Base-by-base conservation (phyloP, 2,113 vertebrate genomes). In the Choloepus hoffmanni region DNA sequence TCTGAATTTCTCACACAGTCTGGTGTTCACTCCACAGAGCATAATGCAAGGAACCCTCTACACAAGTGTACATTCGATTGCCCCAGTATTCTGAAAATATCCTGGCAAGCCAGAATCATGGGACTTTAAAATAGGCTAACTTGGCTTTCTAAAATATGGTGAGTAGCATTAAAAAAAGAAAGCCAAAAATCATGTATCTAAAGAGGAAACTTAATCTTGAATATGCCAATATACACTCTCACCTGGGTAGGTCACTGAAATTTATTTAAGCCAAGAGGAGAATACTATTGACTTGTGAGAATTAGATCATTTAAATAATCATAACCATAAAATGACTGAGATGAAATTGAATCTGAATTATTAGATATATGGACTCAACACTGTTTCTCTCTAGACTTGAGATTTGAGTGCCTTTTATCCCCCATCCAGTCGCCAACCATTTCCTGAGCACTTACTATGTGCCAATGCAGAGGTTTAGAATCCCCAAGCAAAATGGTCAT, bases 201-300 rank as follows among this genome's bases (percentile, higher is more conserved):
- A 36, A 36, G 36, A 81, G 63, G 7, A 95, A 53, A 58, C 43
- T 88, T 93, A 72, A 90, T 88, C 40, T 93, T 77, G 24, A 79
- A 50, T 90, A 62, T 74, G 26, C 67, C 65, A 91, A 30, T 83
- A 1, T 6, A 78, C 18, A 89, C 50, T 94, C 60, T 94, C 19
- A 68, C 79, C 68, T 68, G 62, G 84, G 36, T 70, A 92, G 79
- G 58, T 62, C 24, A 65, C 26, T 78, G 12, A 91, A 89, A 33
- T 95, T 77, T 36, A 28, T 94, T 40, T 77, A 84, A 87, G 60
- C 7, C 19, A 84, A 92, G 43, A 65, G 18, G 40, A 92, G 24
- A 85, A 68, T 89, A 85, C 48, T 73, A 86, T 23, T 77, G 43
- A 67, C 60, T 89, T 89, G 18, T 89, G 48, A 96, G 82, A 95